Conservation (phyloP, 2,888 invertebrate species). For the Lepeophtheirus nordmannii region DNA sequence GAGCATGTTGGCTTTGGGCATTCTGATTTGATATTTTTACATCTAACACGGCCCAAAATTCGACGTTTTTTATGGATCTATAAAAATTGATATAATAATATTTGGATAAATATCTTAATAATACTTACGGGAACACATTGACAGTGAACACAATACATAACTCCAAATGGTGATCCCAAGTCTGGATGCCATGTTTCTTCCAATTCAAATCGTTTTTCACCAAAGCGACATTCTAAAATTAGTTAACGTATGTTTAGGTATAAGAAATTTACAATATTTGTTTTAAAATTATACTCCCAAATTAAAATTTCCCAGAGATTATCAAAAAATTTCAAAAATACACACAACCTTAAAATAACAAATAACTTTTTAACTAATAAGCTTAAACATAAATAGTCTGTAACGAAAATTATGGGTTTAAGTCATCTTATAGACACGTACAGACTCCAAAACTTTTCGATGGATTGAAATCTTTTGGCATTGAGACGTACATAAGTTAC, state of each 20-base stretch:
- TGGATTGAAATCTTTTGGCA: too few species aligned
- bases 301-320: too few species aligned
- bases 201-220: conserved; percentile 67
- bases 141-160: conserved; percentile 88
- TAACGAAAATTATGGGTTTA: too few species aligned
- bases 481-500: too few species aligned
- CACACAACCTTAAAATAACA: too few species aligned
- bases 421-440: too few species aligned
- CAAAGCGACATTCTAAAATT: conserved; percentile 73
- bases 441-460: too few species aligned
- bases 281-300: too few species aligned
- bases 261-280: too few species aligned
- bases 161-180: conserved; percentile 78
- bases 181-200: conserved; percentile 84
- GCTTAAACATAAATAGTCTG: too few species aligned
- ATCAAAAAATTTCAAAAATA: too few species aligned
- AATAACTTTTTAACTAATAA: too few species aligned
- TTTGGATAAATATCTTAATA: not conserved
- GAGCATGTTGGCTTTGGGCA: conserved; percentile 75
- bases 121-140: conserved; percentile 65
- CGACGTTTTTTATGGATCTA: conserved; percentile 75
- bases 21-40: conserved; percentile 77
- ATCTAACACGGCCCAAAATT: conserved; percentile 72
- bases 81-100: conserved; percentile 30
- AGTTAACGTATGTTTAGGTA: not conserved